Evolutionary conservation across 1,140 invertebrate species (phyloP).

Genomic region (Calliphora vicina): DNA sequence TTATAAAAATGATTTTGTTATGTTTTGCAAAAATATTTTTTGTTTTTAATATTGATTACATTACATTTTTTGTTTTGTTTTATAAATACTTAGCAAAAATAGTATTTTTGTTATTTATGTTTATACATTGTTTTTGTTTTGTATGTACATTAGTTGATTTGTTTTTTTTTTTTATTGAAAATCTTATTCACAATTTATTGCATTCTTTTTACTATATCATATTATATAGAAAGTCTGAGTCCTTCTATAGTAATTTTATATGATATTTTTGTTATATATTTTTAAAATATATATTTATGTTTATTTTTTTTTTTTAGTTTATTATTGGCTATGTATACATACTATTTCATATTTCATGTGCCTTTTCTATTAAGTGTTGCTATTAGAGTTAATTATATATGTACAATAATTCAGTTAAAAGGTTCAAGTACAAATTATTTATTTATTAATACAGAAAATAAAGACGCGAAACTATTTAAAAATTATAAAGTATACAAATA

Average conservation of each 20-base stretch:
- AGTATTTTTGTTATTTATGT: slow-evolving; percentile 1
- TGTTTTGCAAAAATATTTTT: slow-evolving; percentile 26
- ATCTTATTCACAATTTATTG: slow-evolving; percentile 34
- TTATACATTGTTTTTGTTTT: background rate
- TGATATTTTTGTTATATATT: background rate
- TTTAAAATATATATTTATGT: slow-evolving; percentile 3
- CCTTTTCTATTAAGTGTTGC: background rate
- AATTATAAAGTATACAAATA: too few relatives aligned
- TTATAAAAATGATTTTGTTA: background rate
- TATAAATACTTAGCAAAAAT: slow-evolving; percentile 35
- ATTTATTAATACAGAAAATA: too few relatives aligned
- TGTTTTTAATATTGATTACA: background rate
- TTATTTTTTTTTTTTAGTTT: background rate
- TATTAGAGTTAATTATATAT: background rate
- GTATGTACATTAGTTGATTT: background rate
- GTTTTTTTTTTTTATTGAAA: slow-evolving; percentile 23
- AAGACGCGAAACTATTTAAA: too few relatives aligned
- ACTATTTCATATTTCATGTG: background rate
- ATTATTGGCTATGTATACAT: background rate
- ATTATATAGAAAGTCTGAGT: slow-evolving; percentile 4
- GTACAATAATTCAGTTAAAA: background rate
- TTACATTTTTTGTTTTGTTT: background rate
- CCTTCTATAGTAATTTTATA: background rate
- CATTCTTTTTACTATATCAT: slow-evolving; percentile 18
- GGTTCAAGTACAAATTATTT: background rate